Evolutionary conservation across 1,140 invertebrate genomes (phyloP).

Genomic region (Lepidurus apus): DNA sequence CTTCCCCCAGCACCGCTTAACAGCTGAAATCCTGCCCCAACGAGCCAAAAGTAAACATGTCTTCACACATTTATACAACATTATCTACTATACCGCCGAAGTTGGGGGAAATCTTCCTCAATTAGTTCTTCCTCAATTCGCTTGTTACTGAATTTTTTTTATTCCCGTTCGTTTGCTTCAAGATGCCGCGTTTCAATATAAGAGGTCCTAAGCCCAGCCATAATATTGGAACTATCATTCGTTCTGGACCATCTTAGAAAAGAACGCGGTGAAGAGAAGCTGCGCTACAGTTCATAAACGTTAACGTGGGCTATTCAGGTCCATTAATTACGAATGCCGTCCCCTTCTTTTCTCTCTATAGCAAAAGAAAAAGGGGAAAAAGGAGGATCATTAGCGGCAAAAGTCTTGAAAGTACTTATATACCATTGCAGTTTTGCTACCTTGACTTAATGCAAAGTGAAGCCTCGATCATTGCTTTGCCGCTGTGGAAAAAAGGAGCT

Average conservation of each 20-base stretch:
- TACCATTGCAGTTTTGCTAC: neutral
- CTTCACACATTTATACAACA: neutral
- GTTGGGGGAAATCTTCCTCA: neutral
- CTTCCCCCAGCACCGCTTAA: neutral
- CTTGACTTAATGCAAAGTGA: neutral
- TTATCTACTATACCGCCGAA: neutral
- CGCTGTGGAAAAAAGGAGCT: neutral
- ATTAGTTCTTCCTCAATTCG: constrained; percentile 5
- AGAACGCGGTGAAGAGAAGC: neutral
- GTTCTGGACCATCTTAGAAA: neutral
- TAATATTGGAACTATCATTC: constrained; percentile 5
- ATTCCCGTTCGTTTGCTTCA: neutral
- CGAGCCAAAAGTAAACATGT: neutral
- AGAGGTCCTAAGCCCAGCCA: neutral
- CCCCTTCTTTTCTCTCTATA: neutral
- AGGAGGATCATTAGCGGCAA: constrained; percentile 2
- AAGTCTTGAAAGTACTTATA: neutral
- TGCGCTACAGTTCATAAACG: neutral
- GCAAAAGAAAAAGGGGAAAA: neutral
- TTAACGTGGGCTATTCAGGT: neutral
- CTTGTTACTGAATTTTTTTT: neutral
- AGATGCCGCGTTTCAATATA: neutral
- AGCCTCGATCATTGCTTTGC: neutral
- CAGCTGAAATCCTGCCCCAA: neutral
- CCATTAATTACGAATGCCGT: constrained; percentile 9